Evolutionary conservation across 1,140 invertebrate species (phyloP), one percentile per base, ranked within the genome.

Genomic region (Pachyrhynchus sulphureomaculatus): DNA sequence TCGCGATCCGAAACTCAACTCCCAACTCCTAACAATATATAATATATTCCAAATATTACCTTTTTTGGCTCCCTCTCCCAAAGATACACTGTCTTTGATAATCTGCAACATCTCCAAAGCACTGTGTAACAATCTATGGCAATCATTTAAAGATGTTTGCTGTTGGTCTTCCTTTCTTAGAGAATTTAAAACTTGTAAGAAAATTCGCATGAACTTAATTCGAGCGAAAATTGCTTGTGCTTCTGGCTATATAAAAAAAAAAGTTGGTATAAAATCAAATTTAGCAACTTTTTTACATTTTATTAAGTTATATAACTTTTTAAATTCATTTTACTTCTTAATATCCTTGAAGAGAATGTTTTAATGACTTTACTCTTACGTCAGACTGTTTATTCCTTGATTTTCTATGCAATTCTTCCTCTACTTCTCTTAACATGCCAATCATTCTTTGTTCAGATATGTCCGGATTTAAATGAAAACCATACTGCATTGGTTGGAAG

Each of bases 401-500:
- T 69, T 86, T 88, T 70, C 87, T 87, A 73, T 90, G 87, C 0
- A 96, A 75, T 55, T 96, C 93, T 68, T 97, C 95, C 75, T 98
- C 95, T 18, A 95, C 89, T 77, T 97, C 94, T 71, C 90, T 84
- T 37, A 98, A 78, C 84, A 92, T 89, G 0, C 87, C 85, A 51
- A 89, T 85, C 45, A 89, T 89, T 68, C 89, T 86, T 34, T 87
- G 81, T 72, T 96, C 92, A 15, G 88, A 88, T 8, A 96, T 85
- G 72, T 96, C 91, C 12, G 81, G 80, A 70, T 80, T 81, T 66
- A 96, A 80, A 72, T 89, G 84, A 77, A 95, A 96, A n/a, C 92
- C 93, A 79, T 96, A 97, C 13, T 89, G 88, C 75, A 92, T 89
- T 23, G 92, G 88, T 77, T 98, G 93, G 77, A 98, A 98, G 76